phyloP scores from a whole-genome alignment of 2,113 vertebrate genomes.

The Protobothrops flavoviridis region DNA sequence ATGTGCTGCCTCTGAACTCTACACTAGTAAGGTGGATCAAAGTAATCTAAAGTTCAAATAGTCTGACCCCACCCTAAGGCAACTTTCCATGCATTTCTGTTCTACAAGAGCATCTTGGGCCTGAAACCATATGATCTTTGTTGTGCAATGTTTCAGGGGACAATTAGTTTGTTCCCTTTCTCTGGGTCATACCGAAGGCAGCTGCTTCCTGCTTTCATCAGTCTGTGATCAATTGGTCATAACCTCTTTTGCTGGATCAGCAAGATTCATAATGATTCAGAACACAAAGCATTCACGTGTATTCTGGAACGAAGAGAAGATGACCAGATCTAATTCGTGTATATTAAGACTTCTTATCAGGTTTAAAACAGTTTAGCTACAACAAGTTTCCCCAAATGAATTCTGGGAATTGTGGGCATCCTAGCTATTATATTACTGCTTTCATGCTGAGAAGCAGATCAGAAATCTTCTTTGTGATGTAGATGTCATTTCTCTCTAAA shows the following conservation, averaged over 20 bases:
- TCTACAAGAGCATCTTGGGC: not conserved
- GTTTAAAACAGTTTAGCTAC: not conserved
- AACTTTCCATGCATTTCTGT: not conserved
- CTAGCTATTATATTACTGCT: not conserved
- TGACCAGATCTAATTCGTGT: not conserved
- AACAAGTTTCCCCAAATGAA: not conserved
- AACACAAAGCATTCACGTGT: not conserved
- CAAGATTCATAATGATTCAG: not conserved
- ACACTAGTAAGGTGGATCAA: not conserved
- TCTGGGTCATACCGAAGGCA: not conserved
- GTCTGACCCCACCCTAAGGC: not conserved
- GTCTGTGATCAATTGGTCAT: not conserved
- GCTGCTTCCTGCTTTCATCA: not conserved
- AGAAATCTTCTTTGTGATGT: not conserved
- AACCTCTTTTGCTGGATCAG: not conserved
- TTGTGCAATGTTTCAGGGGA: not conserved
- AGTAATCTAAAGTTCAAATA: not conserved
- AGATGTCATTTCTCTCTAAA: not conserved
- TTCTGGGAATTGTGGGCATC: not conserved
- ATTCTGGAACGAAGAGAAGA: not conserved
- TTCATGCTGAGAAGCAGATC: not conserved
- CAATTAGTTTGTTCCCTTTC: not conserved
- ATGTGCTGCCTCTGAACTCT: not conserved
- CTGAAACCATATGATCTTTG: not conserved
- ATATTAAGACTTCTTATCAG: not conserved